Evolutionary conservation across 1,140 invertebrate species (phyloP).

Genomic region (Heliconius eleuchia): DNA sequence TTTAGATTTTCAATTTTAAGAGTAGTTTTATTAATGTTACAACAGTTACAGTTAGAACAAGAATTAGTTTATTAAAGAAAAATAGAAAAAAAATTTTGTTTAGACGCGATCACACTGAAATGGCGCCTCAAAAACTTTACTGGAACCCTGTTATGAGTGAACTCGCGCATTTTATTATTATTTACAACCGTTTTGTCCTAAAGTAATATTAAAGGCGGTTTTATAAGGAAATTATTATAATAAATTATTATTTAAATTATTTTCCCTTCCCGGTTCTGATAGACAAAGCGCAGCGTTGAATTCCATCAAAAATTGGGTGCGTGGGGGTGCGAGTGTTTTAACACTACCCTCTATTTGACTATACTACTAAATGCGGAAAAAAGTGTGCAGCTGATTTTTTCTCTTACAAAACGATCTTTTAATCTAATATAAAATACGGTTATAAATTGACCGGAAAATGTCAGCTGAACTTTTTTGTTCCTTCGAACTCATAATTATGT

Average conservation of each 20-base stretch:
- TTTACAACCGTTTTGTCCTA: slow-evolving; percentile 12
- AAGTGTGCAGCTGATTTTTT: too few relatives aligned
- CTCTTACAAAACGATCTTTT: slow-evolving; percentile 10
- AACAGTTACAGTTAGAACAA: too few relatives aligned
- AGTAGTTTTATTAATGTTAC: too few relatives aligned
- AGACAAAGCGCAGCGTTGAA: too few relatives aligned
- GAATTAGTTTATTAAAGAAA: too few relatives aligned
- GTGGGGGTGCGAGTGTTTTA: too few relatives aligned
- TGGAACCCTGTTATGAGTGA: neutral
- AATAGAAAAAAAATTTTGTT: neutral
- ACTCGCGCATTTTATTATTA: slow-evolving; percentile 25
- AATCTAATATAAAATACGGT: slow-evolving; percentile 6
- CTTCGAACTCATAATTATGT: slow-evolving; percentile 6
- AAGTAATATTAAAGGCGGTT: slow-evolving; percentile 12
- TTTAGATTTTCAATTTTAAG: too few relatives aligned
- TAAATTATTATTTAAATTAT: too few relatives aligned
- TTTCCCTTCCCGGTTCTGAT: too few relatives aligned
- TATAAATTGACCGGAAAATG: neutral
- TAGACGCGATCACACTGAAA: neutral
- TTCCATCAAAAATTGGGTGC: too few relatives aligned
- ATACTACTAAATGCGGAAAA: too few relatives aligned
- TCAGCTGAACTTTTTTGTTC: slow-evolving; percentile 14
- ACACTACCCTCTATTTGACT: too few relatives aligned
- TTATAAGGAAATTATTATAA: neutral
- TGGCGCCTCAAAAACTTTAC: slow-evolving; percentile 10